A percentile compares a stretch with the other conserved stretches of the same genome.
Conservation (phyloP, 2,113 vertebrate genomes). For the Apteryx mantelli region DNA sequence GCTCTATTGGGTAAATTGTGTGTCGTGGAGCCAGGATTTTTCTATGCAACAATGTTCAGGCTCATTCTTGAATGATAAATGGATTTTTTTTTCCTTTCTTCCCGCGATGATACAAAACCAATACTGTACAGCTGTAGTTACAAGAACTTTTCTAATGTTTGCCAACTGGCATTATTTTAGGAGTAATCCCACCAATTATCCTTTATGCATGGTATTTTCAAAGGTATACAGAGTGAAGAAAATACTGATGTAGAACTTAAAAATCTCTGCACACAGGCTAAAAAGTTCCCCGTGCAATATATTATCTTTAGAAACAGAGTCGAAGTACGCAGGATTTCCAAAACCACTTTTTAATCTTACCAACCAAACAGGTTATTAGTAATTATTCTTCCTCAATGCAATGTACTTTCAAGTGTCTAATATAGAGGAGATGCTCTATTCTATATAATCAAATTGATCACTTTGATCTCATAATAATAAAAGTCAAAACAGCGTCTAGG, state of each 20-base stretch:
- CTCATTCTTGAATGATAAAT: not conserved
- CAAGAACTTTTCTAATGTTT: not conserved
- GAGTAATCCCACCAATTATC: not conserved
- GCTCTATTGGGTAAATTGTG: not conserved
- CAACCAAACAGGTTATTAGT: not conserved
- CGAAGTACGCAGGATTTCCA: not conserved
- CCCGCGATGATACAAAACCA: not conserved
- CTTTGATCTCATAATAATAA: not conserved
- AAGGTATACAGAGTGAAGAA: not conserved
- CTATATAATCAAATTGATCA: not conserved
- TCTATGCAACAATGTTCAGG: not conserved
- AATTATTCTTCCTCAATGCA: not conserved
- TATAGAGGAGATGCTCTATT: not conserved
- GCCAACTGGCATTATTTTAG: not conserved
- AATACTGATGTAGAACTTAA: not conserved
- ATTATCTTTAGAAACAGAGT: not conserved
- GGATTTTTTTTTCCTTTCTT: not conserved
- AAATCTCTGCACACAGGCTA: not conserved
- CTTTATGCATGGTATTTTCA: not conserved
- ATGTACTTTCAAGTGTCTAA: not conserved
- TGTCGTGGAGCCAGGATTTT: slow-evolving; percentile 29
- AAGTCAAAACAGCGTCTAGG: not conserved
- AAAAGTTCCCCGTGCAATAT: not conserved
- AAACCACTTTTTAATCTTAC: not conserved
- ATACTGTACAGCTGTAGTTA: not conserved